Percentiles rank a stretch among this genome's conserved stretches.
phyloP scores from a whole-genome alignment of 2,113 vertebrate species.

The Sminthopsis crassicaudata region DNA sequence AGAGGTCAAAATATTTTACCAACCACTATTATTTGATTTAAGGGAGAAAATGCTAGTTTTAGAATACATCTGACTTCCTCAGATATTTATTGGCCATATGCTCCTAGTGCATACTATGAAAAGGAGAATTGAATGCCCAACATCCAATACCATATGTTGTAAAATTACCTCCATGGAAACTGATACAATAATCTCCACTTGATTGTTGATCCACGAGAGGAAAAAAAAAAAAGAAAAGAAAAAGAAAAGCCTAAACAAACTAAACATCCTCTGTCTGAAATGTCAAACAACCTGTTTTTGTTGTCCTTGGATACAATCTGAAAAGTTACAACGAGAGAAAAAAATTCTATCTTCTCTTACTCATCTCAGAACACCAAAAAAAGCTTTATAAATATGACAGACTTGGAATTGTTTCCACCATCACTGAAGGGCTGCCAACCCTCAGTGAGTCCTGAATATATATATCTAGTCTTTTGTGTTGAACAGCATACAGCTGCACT shows the following conservation, averaged over 20 bases:
- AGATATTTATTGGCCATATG: not conserved
- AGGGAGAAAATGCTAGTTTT: not conserved
- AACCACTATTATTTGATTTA: slow-evolving; percentile 30
- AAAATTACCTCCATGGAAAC: not conserved
- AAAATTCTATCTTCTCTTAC: not conserved
- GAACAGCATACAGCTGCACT: not conserved
- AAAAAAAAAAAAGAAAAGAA: not conserved
- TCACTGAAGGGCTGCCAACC: not conserved
- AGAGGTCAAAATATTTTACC: slow-evolving; percentile 29
- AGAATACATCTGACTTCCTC: not conserved
- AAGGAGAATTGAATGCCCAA: not conserved
- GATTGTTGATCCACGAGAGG: not conserved
- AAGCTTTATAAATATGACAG: not conserved
- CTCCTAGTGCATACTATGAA: not conserved
- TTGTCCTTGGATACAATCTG: not conserved
- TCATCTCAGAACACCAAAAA: not conserved
- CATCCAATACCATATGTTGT: not conserved
- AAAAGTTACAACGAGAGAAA: not conserved
- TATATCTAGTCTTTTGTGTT: not conserved
- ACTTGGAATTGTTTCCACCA: not conserved
- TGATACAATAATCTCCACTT: not conserved
- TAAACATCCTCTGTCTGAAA: not conserved
- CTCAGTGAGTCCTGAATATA: not conserved
- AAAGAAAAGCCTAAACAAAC: not conserved
- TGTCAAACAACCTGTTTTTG: not conserved